Evolutionary conservation across 2,797 vertebrate genomes (phyloP).

Genomic region (Malurus splendens): DNA sequence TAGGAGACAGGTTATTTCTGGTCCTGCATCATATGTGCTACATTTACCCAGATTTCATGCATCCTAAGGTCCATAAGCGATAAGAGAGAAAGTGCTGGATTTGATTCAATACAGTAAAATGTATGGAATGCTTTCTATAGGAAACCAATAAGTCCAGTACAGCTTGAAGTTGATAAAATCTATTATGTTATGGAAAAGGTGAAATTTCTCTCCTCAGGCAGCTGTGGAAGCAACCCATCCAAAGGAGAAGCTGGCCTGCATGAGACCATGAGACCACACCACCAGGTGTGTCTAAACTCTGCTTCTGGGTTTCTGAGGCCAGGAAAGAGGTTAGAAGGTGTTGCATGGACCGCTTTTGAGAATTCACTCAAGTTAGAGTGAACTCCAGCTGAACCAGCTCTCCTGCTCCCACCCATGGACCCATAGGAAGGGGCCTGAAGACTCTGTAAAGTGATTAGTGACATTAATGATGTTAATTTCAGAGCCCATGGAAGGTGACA

Average conservation of each 20-base stretch:
- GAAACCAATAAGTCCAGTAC: background rate
- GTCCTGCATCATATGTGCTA: background rate
- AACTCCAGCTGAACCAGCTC: background rate
- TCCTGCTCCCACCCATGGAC: background rate
- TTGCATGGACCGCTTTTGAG: background rate
- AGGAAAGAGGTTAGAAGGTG: background rate
- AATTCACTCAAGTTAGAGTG: background rate
- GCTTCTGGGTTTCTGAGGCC: background rate
- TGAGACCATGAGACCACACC: background rate
- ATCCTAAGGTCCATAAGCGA: background rate
- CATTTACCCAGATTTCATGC: background rate
- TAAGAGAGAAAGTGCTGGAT: background rate
- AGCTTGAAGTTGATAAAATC: background rate
- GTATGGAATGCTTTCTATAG: background rate
- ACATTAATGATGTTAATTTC: background rate
- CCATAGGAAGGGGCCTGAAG: background rate
- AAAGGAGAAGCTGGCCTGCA: rapidly evolving
- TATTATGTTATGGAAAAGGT: background rate
- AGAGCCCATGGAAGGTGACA: background rate
- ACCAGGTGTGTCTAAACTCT: background rate
- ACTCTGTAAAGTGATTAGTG: background rate
- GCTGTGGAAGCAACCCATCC: background rate
- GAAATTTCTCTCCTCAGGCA: background rate
- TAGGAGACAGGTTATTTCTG: background rate
- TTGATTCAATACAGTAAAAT: background rate